These are phyloP conservation scores for Archivesica marissinica DNA, from an alignment of 1,140 invertebrate genomes.

Conservation along the genomic window DNA sequence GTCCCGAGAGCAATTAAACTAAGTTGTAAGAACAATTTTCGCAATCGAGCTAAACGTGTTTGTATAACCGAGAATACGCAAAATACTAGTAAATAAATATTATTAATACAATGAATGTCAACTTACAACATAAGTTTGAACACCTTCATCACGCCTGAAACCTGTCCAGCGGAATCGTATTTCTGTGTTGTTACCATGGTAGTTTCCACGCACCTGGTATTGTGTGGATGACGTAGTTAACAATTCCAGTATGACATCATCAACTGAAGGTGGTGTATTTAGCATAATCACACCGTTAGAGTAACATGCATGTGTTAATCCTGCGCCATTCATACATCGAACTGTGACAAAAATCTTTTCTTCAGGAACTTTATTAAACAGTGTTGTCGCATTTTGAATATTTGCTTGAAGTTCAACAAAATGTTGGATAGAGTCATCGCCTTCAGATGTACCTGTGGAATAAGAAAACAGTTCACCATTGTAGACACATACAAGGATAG, in stretches of 20 bases:
- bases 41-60: too few species aligned
- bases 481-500: too few species aligned
- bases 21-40: too few species aligned
- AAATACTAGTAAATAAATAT: neutral
- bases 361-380: neutral
- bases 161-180: constrained; percentile 26
- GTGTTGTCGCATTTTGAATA: neutral
- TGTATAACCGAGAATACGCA: neutral
- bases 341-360: neutral
- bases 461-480: too few species aligned
- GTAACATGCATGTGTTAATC: neutral
- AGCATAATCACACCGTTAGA: constrained; percentile 11
- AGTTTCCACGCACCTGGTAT: neutral
- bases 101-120: neutral
- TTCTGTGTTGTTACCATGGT: constrained; percentile 33
- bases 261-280: neutral
- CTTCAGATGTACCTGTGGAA: neutral
- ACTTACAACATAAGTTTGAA: constrained; percentile 26
- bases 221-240: constrained; percentile 2
- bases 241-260: neutral
- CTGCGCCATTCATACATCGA: constrained; percentile 10
- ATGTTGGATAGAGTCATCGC: neutral
- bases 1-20: too few species aligned
- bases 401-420: neutral
- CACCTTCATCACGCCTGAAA: constrained; percentile 10